Evolutionary conservation across 2,888 invertebrate species (phyloP).

Genomic region (Theretra japonica): DNA sequence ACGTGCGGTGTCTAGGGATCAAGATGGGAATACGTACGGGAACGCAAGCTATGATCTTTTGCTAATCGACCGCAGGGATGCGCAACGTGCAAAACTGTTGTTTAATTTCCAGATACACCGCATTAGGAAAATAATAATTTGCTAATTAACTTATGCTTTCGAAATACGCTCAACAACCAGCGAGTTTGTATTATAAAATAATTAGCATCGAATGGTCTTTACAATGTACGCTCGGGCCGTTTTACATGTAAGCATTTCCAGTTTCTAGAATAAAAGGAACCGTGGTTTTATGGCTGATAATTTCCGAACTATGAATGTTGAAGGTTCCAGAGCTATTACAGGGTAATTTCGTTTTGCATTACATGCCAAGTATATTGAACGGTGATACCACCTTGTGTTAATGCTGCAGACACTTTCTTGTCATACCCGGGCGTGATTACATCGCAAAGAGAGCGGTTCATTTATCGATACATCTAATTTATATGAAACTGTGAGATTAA

Average conservation of each 20-base stretch:
- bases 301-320: conserved; percentile 79
- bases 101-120: conserved; percentile 5
- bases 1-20: conserved; percentile 75
- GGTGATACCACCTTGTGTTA: conserved; percentile 71
- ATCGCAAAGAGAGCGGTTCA: conserved; percentile 47
- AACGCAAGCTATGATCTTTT: conserved; percentile 61
- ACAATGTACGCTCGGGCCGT: conserved; percentile 60
- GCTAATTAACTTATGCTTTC: conserved; percentile 27
- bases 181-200: conserved; percentile 50
- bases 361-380: conserved; percentile 70
- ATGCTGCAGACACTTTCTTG: conserved; percentile 75
- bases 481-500: conserved; percentile 42
- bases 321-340: conserved; percentile 76
- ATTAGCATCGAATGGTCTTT: conserved; percentile 47
- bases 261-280: conserved; percentile 74
- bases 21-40: conserved; percentile 66
- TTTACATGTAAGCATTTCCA: conserved; percentile 55
- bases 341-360: conserved; percentile 75
- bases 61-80: conserved; percentile 54
- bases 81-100: conserved; percentile 38
- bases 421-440: conserved; percentile 66
- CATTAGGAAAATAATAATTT: conserved; percentile 7
- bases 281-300: conserved; percentile 80
- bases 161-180: conserved; percentile 33
- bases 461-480: conserved; percentile 50